A percentile compares a stretch with the other conserved stretches of the same genome.
phyloP scores from a whole-genome alignment of 2,797 vertebrate species.

The Pangasius sanitwongsei region DNA sequence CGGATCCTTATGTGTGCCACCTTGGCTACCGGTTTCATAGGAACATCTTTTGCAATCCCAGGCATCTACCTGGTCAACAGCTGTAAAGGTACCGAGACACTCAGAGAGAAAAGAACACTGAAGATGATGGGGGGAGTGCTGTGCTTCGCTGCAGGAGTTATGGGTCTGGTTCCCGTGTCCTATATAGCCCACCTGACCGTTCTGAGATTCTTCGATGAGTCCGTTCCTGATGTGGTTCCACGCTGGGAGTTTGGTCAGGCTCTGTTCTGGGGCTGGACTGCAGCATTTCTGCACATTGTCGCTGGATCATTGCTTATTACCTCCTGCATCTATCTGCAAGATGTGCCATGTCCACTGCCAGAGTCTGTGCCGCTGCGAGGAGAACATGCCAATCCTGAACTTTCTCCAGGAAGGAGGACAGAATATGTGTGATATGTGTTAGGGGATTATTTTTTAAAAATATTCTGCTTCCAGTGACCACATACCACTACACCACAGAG shows the following conservation, averaged over 20 bases:
- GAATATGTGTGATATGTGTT: constrained; percentile 63
- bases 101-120: constrained; percentile 61
- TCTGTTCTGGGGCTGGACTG: constrained; percentile 73
- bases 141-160: constrained; percentile 59
- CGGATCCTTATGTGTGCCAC: constrained; percentile 64
- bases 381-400: constrained; percentile 2
- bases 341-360: constrained; percentile 22
- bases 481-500: not conserved
- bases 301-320: constrained; percentile 68
- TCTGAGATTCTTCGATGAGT: constrained; percentile 65
- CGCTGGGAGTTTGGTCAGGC: constrained; percentile 73
- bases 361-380: constrained; percentile 19
- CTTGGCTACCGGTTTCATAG: constrained; percentile 56
- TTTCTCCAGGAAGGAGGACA: constrained; percentile 22
- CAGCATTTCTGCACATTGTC: constrained; percentile 63
- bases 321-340: constrained; percentile 64
- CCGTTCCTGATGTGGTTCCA: constrained; percentile 62
- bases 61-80: constrained; percentile 64
- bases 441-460: not conserved
- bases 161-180: constrained; percentile 67
- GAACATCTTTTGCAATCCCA: constrained; percentile 62
- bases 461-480: not conserved
- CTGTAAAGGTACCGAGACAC: constrained; percentile 57
- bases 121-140: constrained; percentile 57
- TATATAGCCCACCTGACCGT: constrained; percentile 66